Base-by-base conservation (phyloP, 2,113 vertebrate genomes). In the Zapornia atra region DNA sequence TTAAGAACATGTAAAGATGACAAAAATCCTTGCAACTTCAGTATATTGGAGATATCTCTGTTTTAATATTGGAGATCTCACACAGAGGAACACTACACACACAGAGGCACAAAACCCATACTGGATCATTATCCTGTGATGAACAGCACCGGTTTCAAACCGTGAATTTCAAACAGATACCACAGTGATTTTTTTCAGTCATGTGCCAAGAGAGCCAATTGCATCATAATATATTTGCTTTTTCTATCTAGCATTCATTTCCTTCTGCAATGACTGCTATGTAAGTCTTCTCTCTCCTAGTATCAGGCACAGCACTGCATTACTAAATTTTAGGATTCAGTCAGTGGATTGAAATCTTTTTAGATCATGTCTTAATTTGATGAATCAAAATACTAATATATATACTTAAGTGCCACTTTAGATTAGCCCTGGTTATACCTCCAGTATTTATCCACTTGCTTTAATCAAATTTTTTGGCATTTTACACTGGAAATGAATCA, bases 191-290 rank as follows among this genome's bases (percentile, higher is more conserved):
- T 82, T 46, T 79, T 66, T 72, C 12, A 9, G 33, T 34, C 48
- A 22, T 0, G 0, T 17, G 40, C 24, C 1, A 1, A 61, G 18
- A 53, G 34, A 91, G 59, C 26, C 3, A 1, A 10, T 1, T 44
- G 57, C 42, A 90, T 40, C 44, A 34, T 38, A 78, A 68, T 5
- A 38, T 3, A 51, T 1, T 25, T 56, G 3, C 6, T 56, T 65
- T 44, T 70, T 33, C 12, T 61, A 5, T 19, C 29, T 7, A 80
- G 21, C 15, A 61, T 16, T 24, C 28, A 42, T 80, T 80, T 72
- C 61, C 29, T 83, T 53, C 68, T 5, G 1, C 40, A 77, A 9
- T 5, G 14, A 28, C 33, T 51, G 15, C 34, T 42, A 17, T 29
- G 65, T 38, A 53, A 65, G 5, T 11, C 26, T 79, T 64, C 26